Conservation (phyloP, 2,797 vertebrate species). For the Siniperca obscura region DNA sequence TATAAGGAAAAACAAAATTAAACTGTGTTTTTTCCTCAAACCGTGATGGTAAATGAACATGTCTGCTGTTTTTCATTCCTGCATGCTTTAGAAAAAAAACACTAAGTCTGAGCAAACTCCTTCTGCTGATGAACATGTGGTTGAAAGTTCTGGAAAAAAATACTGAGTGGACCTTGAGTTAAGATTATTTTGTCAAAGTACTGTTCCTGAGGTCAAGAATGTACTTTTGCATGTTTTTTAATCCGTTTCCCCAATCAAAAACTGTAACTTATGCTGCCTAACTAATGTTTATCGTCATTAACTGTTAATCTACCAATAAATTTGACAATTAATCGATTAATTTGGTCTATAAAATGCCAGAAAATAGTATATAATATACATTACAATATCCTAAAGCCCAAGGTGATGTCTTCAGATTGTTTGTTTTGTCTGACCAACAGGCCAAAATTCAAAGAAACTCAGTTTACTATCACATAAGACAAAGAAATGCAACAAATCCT, state of each 20-base stretch:
- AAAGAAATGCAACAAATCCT: not conserved
- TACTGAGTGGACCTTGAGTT: not conserved
- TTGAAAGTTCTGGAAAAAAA: not conserved
- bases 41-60: too few species aligned
- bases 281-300: not conserved
- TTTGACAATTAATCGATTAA: rapidly evolving
- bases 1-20: not conserved
- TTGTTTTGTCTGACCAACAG: not conserved
- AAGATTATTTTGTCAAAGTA: not conserved
- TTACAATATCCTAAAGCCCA: not conserved
- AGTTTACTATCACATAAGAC: not conserved
- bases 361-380: not conserved
- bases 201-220: not conserved
- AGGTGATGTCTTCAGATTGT: not conserved
- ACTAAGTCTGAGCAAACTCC: not conserved
- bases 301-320: not conserved
- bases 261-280: not conserved
- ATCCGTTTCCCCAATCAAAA: not conserved
- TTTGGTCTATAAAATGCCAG: not conserved
- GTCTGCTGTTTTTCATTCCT: too few species aligned
- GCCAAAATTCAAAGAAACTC: not conserved
- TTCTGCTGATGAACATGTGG: not conserved
- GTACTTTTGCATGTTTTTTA: not conserved
- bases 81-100: too few species aligned
- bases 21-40: not conserved